These are phyloP conservation scores for Montifringilla adamsi DNA, from an alignment of 2,113 vertebrate species.

Conservation along the genomic window DNA sequence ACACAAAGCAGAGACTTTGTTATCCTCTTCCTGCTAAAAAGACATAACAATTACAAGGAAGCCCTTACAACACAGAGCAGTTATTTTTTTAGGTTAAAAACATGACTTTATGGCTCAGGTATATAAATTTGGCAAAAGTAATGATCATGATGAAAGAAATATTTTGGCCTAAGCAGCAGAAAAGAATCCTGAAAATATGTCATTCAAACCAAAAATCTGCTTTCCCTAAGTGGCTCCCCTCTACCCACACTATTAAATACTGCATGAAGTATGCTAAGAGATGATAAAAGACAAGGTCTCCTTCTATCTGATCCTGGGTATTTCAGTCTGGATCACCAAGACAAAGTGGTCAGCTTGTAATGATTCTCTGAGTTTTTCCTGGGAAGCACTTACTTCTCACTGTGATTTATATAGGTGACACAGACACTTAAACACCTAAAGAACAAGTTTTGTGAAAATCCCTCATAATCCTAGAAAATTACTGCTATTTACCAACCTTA, in stretches of 20 bases:
- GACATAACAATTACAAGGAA: not conserved
- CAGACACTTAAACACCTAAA: not conserved
- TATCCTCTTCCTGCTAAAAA: not conserved
- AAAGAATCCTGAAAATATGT: not conserved
- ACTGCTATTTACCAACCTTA: constrained; percentile 77
- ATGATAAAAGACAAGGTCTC: not conserved
- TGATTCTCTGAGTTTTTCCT: not conserved
- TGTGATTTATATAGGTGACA: not conserved
- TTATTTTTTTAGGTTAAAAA: not conserved
- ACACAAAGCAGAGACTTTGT: not conserved
- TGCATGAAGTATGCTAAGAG: not conserved
- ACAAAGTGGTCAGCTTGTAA: not conserved
- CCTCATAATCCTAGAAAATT: not conserved
- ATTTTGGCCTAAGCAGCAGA: not conserved
- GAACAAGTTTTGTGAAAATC: not conserved
- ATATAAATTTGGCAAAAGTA: not conserved
- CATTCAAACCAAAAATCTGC: not conserved
- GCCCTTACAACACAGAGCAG: not conserved
- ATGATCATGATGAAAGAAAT: not conserved
- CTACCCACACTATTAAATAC: not conserved
- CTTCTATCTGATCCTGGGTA: not conserved
- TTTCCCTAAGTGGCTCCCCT: not conserved
- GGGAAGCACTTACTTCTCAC: not conserved
- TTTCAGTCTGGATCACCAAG: not conserved
- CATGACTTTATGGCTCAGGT: not conserved